Base-by-base conservation (phyloP, 2,888 invertebrate genomes). In the Adelphocoris suturalis region DNA sequence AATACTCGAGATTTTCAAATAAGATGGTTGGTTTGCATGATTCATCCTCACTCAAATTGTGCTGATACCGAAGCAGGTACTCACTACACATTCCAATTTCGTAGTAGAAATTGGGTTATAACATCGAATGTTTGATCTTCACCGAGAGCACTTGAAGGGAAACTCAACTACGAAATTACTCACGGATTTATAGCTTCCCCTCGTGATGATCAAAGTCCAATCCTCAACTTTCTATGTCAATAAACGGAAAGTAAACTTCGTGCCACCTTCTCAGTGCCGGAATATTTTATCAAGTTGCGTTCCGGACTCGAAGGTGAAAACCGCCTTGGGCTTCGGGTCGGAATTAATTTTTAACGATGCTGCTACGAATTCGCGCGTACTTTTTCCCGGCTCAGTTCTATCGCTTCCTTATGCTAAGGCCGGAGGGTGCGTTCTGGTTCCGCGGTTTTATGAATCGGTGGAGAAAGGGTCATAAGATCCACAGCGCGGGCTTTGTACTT, bases 241-340 rank as follows among this genome's bases (percentile, higher is more conserved):
- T 61, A 19, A 61, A 61, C 61, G n/a, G 61, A 61, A 19, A 52
- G 52, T 52, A 13, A 52, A 19, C 61, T 61, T 61, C 61, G 61
- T 9, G 19, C 61, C 19, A 61, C 0, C 19, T 19, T 61, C 19
- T 61, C 61, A n/a, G 16, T 19, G n/a, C 3, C 9, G 19, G 61
- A 61, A 61, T 19, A 61, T 61, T 19, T 61, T 19, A 61, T 61
- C 61, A 19, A 61, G n/a, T 61, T 19, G 61, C 16, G 19, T 19
- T 61, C n/a, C 9, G 3, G n/a, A 19, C 61, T 61, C 61, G 61
- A 61, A 61, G 61, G 61, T 61, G 61, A 61, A 61, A 52, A 61
- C n/a, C 61, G 19, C n/a, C 61, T n/a, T 9, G 61, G 61, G 19
- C 52, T 7, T 7, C 52, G 13, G 2, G 52, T 13, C 11, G 52